These are phyloP conservation scores for Euglossa dilemma DNA, from an alignment of 1,140 invertebrate genomes.

Conservation along the genomic window DNA sequence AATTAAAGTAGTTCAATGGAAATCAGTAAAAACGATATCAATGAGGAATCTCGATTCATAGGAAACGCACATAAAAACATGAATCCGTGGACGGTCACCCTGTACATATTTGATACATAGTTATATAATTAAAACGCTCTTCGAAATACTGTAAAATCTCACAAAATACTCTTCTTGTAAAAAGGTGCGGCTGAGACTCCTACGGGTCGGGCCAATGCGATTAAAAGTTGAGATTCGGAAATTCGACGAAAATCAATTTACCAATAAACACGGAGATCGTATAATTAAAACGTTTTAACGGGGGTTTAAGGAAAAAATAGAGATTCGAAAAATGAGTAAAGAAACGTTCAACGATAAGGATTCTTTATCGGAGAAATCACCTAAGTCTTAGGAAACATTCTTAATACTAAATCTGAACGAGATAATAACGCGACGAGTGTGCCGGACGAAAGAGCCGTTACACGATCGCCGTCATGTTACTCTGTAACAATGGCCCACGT, in stretches of 20 bases:
- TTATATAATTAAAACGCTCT: conserved; percentile 80
- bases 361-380: conserved; percentile 53
- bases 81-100: conserved; percentile 78
- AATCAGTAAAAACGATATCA: conserved; percentile 63
- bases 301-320: conserved; percentile 36
- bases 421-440: conserved; percentile 61
- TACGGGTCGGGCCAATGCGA: conserved; percentile 73
- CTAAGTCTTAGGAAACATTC: conserved; percentile 62
- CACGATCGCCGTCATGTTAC: conserved; percentile 26
- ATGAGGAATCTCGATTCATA: conserved; percentile 72
- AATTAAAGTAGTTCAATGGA: conserved; percentile 43
- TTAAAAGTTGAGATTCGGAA: conserved; percentile 76
- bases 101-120: conserved; percentile 78
- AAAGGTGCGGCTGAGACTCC: conserved; percentile 77
- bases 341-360: conserved; percentile 49
- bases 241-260: conserved; percentile 54
- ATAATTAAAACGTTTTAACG: conserved; percentile 40
- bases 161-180: conserved; percentile 81
- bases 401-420: conserved; percentile 60
- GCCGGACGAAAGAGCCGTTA: conserved; percentile 52
- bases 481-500: conserved; percentile 7
- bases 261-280: conserved; percentile 47
- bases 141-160: conserved; percentile 82
- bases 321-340: conserved; percentile 58
- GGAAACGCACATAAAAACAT: conserved; percentile 74